phyloP scores from a whole-genome alignment of 2,888 invertebrate species.

The Encarsia formosa region DNA sequence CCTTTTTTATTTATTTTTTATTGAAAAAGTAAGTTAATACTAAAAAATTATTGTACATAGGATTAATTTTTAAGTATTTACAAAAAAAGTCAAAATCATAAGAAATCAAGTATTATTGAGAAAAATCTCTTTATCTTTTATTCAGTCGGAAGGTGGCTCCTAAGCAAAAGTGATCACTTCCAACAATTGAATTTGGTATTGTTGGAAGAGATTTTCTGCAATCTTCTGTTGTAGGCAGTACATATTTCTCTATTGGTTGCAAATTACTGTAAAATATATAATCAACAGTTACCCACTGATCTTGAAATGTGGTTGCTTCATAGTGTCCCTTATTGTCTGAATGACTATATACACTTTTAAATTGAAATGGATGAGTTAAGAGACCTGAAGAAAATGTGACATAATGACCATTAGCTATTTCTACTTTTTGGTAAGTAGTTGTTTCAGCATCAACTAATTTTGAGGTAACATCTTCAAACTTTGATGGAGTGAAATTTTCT shows the following conservation, averaged over 20 bases:
- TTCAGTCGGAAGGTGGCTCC: conserved; percentile 66
- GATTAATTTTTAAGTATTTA: conserved; percentile 14
- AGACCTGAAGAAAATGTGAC: conserved; percentile 59
- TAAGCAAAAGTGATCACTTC: conserved; percentile 84
- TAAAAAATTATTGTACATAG: conserved; percentile 18
- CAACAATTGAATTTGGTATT: conserved; percentile 71
- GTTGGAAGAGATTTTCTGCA: conserved; percentile 54
- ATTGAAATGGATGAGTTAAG: conserved; percentile 63
- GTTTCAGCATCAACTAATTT: conserved; percentile 31
- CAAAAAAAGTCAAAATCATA: conserved; percentile 1
- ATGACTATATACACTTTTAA: conserved; percentile 68
- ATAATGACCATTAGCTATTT: conserved; percentile 35
- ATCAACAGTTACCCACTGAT: conserved; percentile 77
- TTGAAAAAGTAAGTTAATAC: conserved; percentile 24
- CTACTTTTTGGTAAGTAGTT: conserved; percentile 34
- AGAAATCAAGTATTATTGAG: not conserved
- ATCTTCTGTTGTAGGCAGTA: conserved; percentile 63
- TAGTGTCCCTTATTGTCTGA: conserved; percentile 43
- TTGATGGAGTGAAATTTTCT: conserved; percentile 17
- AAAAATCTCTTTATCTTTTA: conserved; percentile 17
- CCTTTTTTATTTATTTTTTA: conserved; percentile 21
- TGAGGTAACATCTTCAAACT: conserved; percentile 1
- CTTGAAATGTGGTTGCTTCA: conserved; percentile 76
- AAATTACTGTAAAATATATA: conserved; percentile 81
- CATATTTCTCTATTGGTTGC: conserved; percentile 51